These are phyloP conservation scores for Drosophila willistoni DNA, from an alignment of 1,140 invertebrate genomes.

Conservation along the genomic window DNA sequence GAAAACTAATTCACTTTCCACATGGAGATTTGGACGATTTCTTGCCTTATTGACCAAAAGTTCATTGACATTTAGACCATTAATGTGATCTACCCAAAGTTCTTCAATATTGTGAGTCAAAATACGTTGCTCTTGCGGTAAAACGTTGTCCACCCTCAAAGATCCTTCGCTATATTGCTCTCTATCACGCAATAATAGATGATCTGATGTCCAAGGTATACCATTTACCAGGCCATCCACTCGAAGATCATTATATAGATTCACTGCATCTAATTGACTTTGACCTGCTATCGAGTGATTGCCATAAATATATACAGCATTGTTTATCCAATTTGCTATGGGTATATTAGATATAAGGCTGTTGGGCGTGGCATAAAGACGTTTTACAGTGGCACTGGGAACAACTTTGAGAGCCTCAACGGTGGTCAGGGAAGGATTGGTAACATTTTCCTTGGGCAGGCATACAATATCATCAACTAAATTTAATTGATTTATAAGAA, in stretches of 20 bases:
- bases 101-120: constrained; percentile 67
- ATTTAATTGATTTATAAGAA: constrained; percentile 82
- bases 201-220: constrained; percentile 43
- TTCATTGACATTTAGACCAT: constrained; percentile 55
- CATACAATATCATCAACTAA: constrained; percentile 82
- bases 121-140: constrained; percentile 49
- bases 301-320: constrained; percentile 72
- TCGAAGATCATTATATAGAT: constrained; percentile 68
- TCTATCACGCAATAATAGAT: constrained; percentile 56
- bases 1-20: constrained; percentile 63
- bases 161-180: constrained; percentile 56
- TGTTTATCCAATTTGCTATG: constrained; percentile 81
- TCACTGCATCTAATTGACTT: constrained; percentile 56
- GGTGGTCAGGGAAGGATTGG: constrained; percentile 4
- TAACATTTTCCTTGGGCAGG: constrained; percentile 19
- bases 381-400: constrained; percentile 55
- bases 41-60: constrained; percentile 62
- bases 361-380: constrained; percentile 58
- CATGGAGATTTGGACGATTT: constrained; percentile 60
- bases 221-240: constrained; percentile 68
- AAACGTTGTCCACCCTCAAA: constrained; percentile 56
- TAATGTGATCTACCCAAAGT: constrained; percentile 64
- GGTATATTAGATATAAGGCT: constrained; percentile 81
- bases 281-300: constrained; percentile 70
- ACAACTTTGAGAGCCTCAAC: constrained; percentile 69